Evolutionary conservation across 2,888 invertebrate genomes (phyloP), one percentile per base, ranked within the genome.

Genomic region (Agrenia bidenticulata): DNA sequence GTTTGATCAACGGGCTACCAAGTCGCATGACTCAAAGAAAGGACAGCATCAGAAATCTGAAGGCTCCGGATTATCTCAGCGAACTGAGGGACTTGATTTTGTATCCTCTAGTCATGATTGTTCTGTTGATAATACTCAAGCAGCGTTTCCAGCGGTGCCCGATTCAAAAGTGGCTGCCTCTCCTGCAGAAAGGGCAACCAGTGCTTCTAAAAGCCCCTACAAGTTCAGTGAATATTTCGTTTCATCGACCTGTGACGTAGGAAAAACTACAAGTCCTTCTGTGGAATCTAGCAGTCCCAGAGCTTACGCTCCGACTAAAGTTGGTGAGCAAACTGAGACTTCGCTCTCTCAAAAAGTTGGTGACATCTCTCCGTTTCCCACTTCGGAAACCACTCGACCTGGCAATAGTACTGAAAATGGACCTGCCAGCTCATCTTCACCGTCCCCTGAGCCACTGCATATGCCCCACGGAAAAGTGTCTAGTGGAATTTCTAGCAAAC

Each of bases 51-150:
- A 2, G 9, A 41, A 57, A 21, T 57, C 41, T 2, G 21, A 21
- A 5, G 21, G 37, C n/a, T 15, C 7, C 5, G 21, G 23, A 27
- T 15, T 15, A 13, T 55, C 55, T 24, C 32, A 55, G 13, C 27
- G 27, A 55, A 57, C 19, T 41, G 55, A 26, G 26, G 17, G 55
- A 27, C 21, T 57, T 2, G 56, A 57, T 23, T 57, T 39, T 41
- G 41, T 41, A 37, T 37, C 56, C 19, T 57, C 56, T 57, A 57
- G 56, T 57, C 56, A 57, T 41, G 56, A 57, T 32, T 32, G 19
- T 41, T 41, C 41, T n/a, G 56, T 23, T 5, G 56, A 57, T 39
- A 13, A 19, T 21, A 17, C 9, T 41, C 39, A n/a, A 17, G 15
- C 4, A 39, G 17, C 55, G 13, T 32, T 32, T 26, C 19, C 21